Base-by-base conservation (phyloP, 2,888 invertebrate genomes). In the Erannis defoliaria region DNA sequence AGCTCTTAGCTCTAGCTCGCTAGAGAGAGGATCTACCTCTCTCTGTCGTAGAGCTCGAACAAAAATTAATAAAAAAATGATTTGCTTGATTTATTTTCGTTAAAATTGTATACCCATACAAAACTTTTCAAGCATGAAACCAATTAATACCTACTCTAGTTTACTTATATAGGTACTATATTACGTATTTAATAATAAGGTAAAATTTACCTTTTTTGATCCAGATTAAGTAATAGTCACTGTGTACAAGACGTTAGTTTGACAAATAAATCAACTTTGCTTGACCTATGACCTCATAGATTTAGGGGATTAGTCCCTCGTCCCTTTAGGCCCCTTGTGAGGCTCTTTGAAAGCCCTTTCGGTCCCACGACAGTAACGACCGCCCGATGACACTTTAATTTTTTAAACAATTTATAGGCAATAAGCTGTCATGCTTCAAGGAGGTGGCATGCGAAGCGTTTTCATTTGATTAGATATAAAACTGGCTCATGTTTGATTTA, bases 231-330 rank as follows among this genome's bases (percentile, higher is more conserved):
- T 14, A 46, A 1, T 12, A 46, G 31, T 46, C 12, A n/a, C 14
- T 31, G 8, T 26, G 26, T 26, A 38, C 57, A 33, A 51, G 38
- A 50, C 50, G 21, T 26, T 58, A 49, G 51, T 58, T 45, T 66
- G 54, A 74, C 73, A 77, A 76, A 87, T 86, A 85, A 86, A 85
- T 85, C 85, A 84, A 84, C 84, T 73, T 80, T 82, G 78, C 80
- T 85, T 88, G 85, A 88, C 88, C 88, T 77, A 61, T 77, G 81
- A 82, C 86, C 86, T 67, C 72, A 64, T 70, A 67, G 78, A 71
- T 73, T 77, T 75, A 70, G 76, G 79, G 84, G 78, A 76, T 74
- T 76, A 75, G 50, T 70, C 70, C 68, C 71, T 59, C 42, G 53
- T 40, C 31, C 54, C 26, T 26, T 38, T 16, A 46, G 55, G 53